phyloP scores from a whole-genome alignment of 92 coral and sea anemone genomes.

The Porites rus region DNA sequence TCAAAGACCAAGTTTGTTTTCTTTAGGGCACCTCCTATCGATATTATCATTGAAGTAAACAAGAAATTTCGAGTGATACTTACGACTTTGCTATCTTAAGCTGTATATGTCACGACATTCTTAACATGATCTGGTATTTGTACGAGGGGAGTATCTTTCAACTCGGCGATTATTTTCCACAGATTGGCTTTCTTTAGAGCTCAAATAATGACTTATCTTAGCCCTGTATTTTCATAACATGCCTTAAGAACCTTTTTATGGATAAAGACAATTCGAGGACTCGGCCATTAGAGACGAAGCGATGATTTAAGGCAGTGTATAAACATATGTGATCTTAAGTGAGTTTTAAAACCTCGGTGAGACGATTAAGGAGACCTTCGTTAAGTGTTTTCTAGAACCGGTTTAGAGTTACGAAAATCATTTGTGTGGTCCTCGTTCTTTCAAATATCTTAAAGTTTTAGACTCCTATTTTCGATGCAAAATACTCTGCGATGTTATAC shows the following conservation, averaged over 20 bases:
- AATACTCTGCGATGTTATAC: not conserved
- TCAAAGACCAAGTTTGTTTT: slow-evolving; percentile 20
- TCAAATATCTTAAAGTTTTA: no score
- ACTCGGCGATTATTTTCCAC: slow-evolving; percentile 3
- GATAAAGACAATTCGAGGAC: not conserved
- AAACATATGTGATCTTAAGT: not conserved
- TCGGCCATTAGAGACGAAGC: not conserved
- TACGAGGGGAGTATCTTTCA: slow-evolving; percentile 25
- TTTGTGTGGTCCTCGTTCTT: slow-evolving; percentile 10
- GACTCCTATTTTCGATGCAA: not conserved
- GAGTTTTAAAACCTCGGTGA: not conserved
- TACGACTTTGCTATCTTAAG: slow-evolving; percentile 22
- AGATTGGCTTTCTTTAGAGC: slow-evolving; percentile 12
- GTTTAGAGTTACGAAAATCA: slow-evolving; percentile 22
- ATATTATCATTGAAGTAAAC: slow-evolving; percentile 34
- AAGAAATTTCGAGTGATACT: slow-evolving; percentile 2
- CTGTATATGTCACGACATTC: slow-evolving; percentile 2
- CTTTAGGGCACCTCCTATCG: slow-evolving; percentile 11
- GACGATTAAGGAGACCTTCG: not conserved
- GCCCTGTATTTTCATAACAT: not conserved
- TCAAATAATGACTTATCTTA: slow-evolving; percentile 5
- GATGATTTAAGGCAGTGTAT: not conserved
- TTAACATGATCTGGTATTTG: slow-evolving; percentile 3
- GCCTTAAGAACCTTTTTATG: not conserved
- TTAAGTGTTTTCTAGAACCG: not conserved